Evolutionary conservation across 2,797 vertebrate species (phyloP).

Genomic region (Kryptopterus vitreolus): DNA sequence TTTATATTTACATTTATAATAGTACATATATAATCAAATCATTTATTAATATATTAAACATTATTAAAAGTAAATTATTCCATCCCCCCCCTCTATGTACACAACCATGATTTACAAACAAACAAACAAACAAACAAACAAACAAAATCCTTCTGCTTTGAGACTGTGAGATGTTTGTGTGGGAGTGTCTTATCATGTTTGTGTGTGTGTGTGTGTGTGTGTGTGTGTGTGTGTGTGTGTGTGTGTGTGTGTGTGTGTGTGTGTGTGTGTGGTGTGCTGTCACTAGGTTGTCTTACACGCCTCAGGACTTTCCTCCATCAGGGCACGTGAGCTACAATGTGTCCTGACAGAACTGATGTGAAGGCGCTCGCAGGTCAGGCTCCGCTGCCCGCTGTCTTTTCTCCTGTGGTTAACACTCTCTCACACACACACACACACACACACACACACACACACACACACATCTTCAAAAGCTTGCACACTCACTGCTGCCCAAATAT

Average conservation of each 20-base stretch:
- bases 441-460: conserved; percentile 22
- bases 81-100: too few species aligned
- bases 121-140: too few species aligned
- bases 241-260: conserved; percentile 51
- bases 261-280: conserved; percentile 67
- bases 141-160: neutral
- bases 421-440: conserved; percentile 41
- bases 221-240: conserved; percentile 37
- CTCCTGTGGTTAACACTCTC: conserved; percentile 46
- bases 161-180: conserved; percentile 6
- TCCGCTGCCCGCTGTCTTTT: conserved; percentile 76
- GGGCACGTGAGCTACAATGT: conserved; percentile 75
- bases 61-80: too few species aligned
- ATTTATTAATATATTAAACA: too few species aligned
- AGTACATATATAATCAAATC: too few species aligned
- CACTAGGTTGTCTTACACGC: conserved; percentile 70
- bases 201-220: neutral
- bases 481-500: neutral
- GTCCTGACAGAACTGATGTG: conserved; percentile 80
- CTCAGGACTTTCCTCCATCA: conserved; percentile 73
- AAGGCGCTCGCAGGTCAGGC: conserved; percentile 78
- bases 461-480: neutral
- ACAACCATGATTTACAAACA: too few species aligned
- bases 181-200: conserved; percentile 10
- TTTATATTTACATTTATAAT: too few species aligned